These are phyloP conservation scores for Tiaroga cobitis DNA, from an alignment of 2,797 vertebrate species.

Conservation along the genomic window DNA sequence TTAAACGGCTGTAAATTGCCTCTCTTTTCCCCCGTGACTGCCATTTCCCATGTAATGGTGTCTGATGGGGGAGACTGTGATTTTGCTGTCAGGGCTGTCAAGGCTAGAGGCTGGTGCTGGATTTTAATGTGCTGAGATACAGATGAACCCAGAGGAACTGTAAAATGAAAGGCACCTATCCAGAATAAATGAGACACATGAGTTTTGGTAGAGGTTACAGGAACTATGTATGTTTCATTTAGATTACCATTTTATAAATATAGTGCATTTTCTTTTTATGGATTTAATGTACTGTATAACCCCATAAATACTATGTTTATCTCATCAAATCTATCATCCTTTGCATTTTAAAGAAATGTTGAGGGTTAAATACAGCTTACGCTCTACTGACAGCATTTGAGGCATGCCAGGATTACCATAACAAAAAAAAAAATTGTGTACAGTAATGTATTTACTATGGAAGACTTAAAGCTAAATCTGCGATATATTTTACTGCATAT, in stretches of 20 bases:
- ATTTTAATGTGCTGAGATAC: conserved; percentile 54
- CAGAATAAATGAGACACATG: conserved; percentile 39
- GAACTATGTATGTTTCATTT: conserved; percentile 9
- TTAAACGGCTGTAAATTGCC: conserved; percentile 64
- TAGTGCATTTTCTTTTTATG: conserved; percentile 21
- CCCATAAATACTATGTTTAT: not conserved
- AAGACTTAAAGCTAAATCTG: not conserved
- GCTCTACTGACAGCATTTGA: conserved; percentile 16
- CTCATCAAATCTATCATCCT: not conserved
- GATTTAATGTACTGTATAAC: conserved; percentile 10
- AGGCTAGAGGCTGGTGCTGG: conserved; percentile 50
- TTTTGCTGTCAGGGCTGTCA: conserved; percentile 58
- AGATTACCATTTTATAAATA: not conserved
- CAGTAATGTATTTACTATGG: not conserved
- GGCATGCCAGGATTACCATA: not conserved
- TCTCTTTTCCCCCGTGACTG: conserved; percentile 53
- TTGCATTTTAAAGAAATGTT: not conserved
- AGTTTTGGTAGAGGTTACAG: not conserved
- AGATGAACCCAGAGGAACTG: conserved; percentile 24
- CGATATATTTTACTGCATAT: not conserved
- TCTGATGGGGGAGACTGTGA: conserved; percentile 61
- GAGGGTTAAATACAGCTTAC: not conserved
- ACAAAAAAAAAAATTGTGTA: not conserved
- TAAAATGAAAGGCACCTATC: conserved; percentile 42
- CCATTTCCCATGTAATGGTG: conserved; percentile 63